Evolutionary conservation across 2,797 vertebrate genomes (phyloP), one percentile per base, ranked within the genome.

Genomic region (Garrulus glandarius): DNA sequence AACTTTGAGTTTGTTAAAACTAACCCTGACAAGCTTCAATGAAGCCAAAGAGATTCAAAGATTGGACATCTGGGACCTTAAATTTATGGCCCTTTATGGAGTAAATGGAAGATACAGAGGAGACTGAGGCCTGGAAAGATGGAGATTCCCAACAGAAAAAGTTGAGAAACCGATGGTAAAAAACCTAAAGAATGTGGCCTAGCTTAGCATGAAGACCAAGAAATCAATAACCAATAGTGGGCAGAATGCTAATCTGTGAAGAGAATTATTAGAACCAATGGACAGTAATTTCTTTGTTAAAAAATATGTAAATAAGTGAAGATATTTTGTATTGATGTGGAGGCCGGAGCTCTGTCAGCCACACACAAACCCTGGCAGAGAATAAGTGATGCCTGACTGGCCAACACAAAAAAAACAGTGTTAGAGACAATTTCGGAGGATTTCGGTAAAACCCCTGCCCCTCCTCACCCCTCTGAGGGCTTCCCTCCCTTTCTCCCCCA

Each of bases 371-470:
- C 34, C 59, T 30, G 50, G 5, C 30, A 2, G 5, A 17, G 17
- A 32, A 26, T 8, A 15, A 36, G 26, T 0, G 8, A 56, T 0
- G 0, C 19, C 13, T 13, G 59, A 24, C 34, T 20, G 0, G 0
- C 43, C 69, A 24, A 7, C 20, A 13, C 43, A 6, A 18, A 6
- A 56, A 56, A 14, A 12, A 11, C 30, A 4, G 36, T 0, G 4
- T 8, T 10, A 30, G 60, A 65, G 32, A 27, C 2, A 17, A 32
- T 18, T 84, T 15, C 0, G 3, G 36, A 36, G 32, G 43, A 26
- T 49, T 64, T 61, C 6, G 5, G 17, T 17, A 14, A 49, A 14
- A 8, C 13, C 8, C 10, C 32, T 6, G 8, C 13, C 24, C 18
- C 12, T n/a, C 53, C 20, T 26, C 27, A 3, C 15, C 16, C 9